phyloP scores from a whole-genome alignment of 2,113 vertebrate genomes.

The Burhinus oedicnemus region DNA sequence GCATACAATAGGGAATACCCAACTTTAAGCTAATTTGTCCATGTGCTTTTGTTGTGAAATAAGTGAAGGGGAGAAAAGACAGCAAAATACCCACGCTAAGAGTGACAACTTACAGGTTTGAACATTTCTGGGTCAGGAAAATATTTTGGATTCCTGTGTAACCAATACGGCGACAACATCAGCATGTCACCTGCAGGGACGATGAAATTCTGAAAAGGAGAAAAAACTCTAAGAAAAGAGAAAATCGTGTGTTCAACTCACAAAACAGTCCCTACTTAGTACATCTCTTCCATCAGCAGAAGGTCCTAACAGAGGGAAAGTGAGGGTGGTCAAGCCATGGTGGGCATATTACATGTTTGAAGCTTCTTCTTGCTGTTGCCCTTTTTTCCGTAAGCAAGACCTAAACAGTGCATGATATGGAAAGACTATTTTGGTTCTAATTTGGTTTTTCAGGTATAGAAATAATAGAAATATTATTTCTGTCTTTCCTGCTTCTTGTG shows the following conservation, averaged over 20 bases:
- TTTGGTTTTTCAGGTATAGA: background rate
- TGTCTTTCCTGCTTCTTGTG: background rate
- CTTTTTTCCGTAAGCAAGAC: background rate
- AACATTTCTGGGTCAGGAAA: constrained; percentile 84
- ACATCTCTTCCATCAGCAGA: background rate
- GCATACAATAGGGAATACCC: background rate
- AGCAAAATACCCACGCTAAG: background rate
- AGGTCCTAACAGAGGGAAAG: background rate
- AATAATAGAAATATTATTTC: background rate
- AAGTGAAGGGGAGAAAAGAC: background rate
- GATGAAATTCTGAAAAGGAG: constrained; percentile 76
- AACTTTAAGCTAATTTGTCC: background rate
- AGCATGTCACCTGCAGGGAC: constrained; percentile 84
- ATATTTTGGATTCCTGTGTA: constrained; percentile 83
- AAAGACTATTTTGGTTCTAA: background rate
- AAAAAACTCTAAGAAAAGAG: background rate
- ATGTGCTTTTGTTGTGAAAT: background rate
- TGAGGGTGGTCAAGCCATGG: background rate
- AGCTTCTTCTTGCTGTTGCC: background rate
- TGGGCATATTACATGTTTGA: background rate
- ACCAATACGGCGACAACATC: constrained; percentile 85
- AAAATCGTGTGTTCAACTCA: background rate
- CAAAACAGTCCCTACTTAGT: background rate
- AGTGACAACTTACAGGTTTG: constrained; percentile 79
- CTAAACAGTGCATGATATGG: background rate